Percentiles rank a stretch among this genome's conserved stretches.
Evolutionary conservation across 2,113 vertebrate genomes (phyloP).

Genomic region (Oryzias melastigma): DNA sequence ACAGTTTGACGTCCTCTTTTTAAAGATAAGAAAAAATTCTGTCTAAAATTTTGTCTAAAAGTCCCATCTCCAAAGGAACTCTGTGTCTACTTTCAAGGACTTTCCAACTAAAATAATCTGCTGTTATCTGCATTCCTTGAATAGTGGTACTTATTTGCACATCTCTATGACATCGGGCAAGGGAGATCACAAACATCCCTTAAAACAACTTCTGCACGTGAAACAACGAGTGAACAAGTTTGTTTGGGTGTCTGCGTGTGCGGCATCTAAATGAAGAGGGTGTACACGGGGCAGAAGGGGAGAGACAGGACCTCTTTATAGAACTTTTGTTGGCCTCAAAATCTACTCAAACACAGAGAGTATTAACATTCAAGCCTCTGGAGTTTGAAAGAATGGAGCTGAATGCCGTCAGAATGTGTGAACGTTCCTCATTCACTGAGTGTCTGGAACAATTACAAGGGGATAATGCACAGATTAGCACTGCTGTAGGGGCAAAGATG

Average conservation of each 20-base stretch:
- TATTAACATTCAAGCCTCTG: constrained; percentile 54
- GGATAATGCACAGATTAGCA: constrained; percentile 74
- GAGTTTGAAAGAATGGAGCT: constrained; percentile 62
- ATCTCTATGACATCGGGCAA: neutral
- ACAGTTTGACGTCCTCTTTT: neutral
- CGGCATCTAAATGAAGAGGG: constrained; percentile 13
- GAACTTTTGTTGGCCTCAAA: constrained; percentile 34
- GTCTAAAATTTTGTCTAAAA: neutral
- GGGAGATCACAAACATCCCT: neutral
- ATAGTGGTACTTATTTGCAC: neutral
- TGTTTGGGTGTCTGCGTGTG: constrained; percentile 14
- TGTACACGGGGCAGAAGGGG: constrained; percentile 13
- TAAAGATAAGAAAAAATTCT: neutral
- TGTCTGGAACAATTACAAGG: constrained; percentile 70
- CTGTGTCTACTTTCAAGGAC: neutral
- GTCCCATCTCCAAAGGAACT: neutral
- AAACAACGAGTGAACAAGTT: neutral
- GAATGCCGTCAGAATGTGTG: constrained; percentile 66
- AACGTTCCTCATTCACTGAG: constrained; percentile 59
- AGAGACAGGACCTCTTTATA: constrained; percentile 17
- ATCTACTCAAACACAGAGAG: constrained; percentile 48
- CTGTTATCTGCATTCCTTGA: neutral
- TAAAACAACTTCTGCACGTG: neutral
- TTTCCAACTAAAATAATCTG: neutral
- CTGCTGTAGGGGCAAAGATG: constrained; percentile 61